These are phyloP conservation scores for Tachina grossa DNA, from an alignment of 2,888 invertebrate species.

Conservation along the genomic window DNA sequence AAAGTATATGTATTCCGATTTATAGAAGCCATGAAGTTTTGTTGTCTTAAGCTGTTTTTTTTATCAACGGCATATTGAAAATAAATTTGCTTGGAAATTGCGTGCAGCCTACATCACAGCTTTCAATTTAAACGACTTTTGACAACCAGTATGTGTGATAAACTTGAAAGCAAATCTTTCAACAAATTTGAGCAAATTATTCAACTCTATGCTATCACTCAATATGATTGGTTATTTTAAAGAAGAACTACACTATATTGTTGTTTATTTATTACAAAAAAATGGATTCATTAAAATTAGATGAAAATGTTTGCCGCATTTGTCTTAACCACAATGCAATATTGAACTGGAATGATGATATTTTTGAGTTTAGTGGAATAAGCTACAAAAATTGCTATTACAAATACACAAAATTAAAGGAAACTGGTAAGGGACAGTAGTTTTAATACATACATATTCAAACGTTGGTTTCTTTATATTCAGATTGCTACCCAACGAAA, in stretches of 20 bases:
- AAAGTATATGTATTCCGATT: no score
- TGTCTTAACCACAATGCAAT: slow-evolving; percentile 11
- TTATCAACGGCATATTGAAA: no score
- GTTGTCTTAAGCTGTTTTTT: no score
- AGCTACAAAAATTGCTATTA: slow-evolving; percentile 54
- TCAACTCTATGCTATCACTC: background rate
- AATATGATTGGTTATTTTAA: background rate
- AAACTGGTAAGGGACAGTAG: slow-evolving; percentile 15
- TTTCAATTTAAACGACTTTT: no score
- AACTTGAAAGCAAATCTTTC: no score
- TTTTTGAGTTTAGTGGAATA: slow-evolving; percentile 8
- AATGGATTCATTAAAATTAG: slow-evolving; percentile 13
- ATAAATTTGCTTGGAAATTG: no score
- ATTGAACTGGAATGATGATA: slow-evolving; percentile 38
- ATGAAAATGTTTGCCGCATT: slow-evolving; percentile 30
- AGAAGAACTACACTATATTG: background rate
- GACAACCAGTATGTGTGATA: no score
- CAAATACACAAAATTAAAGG: slow-evolving; percentile 34
- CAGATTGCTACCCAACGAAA: slow-evolving; percentile 22
- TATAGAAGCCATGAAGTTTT: no score
- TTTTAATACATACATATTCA: no score
- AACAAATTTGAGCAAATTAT: no score
- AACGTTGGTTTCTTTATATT: background rate
- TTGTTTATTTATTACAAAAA: background rate
- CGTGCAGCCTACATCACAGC: no score